Conservation (phyloP, 2,797 vertebrate genomes). For the Serranus cabrilla region DNA sequence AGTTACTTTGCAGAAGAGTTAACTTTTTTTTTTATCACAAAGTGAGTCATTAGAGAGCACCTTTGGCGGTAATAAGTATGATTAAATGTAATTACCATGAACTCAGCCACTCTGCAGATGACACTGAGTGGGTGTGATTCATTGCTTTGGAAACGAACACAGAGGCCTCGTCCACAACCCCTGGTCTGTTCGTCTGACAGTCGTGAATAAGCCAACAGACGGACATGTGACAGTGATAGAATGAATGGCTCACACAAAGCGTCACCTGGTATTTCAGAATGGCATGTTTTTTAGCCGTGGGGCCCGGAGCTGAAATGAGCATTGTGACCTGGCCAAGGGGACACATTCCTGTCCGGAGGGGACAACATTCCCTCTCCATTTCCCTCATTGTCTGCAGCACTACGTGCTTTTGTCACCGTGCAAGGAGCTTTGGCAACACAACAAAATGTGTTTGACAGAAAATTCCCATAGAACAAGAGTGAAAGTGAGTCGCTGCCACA, state of each 20-base stretch:
- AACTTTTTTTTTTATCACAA: constrained; percentile 38
- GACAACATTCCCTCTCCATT: constrained; percentile 61
- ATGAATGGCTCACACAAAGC: constrained; percentile 70
- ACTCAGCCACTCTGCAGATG: constrained; percentile 46
- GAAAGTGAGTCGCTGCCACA: neutral
- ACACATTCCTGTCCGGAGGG: constrained; percentile 74
- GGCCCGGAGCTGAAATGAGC: constrained; percentile 56
- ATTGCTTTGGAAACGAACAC: constrained; percentile 42
- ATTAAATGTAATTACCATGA: constrained; percentile 68
- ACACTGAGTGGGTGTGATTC: constrained; percentile 66
- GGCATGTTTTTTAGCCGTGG: constrained; percentile 54
- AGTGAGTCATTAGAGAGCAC: constrained; percentile 57
- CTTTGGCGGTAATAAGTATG: constrained; percentile 59
- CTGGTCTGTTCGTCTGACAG: constrained; percentile 40
- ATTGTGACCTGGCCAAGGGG: constrained; percentile 72
- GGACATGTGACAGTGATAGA: constrained; percentile 69
- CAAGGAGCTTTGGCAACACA: constrained; percentile 63
- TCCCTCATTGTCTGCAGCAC: constrained; percentile 64
- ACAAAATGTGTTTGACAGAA: constrained; percentile 56
- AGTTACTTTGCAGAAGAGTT: constrained; percentile 39
- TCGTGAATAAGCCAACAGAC: constrained; percentile 53
- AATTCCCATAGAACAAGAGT: constrained; percentile 41
- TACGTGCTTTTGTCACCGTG: constrained; percentile 61
- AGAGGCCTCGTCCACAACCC: constrained; percentile 42
- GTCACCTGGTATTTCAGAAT: constrained; percentile 77